Base-by-base conservation (phyloP, 2,797 vertebrate species). In the Amblyraja radiata region DNA sequence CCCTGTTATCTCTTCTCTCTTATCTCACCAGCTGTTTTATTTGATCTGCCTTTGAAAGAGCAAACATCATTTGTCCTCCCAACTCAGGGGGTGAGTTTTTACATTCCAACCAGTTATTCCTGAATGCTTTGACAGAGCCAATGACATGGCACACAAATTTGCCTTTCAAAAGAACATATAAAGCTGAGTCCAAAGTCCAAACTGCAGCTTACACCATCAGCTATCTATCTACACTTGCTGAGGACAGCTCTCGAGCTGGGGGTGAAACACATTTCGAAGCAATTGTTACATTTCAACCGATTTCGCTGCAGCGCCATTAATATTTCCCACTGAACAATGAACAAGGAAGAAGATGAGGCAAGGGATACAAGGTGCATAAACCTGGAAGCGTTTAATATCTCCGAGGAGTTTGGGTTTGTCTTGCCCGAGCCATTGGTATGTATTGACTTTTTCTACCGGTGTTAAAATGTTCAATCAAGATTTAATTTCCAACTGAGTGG, bases 391-490 rank as follows among this genome's bases (percentile, higher is more conserved):
- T 88, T 88, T 36, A n/a, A 88, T 36, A 18, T 88, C 21, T 88
- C 61, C 8, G 68, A 88, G 68, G 84, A 88, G n/a, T 88, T 1
- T 32, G 84, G 84, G 6, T 88, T 88, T 88, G 61, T 88, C 68
- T 88, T 88, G n/a, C 61, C 61, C 21, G 32, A 88, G 65, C 84
- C 84, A 68, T 36, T 88, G 84, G 84, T 88, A 88, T 32, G 84
- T 88, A 68, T 36, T 68, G 18, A 18, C 71, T 88, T 36, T 88
- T 68, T 36, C n/a, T 32, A 88, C 61, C 8, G 14, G 28, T 86
- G 13, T 32, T n/a, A 63, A 54, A 16, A 68, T 88, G 68, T 61
- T n/a, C 11, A 86, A 61, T 63, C 1, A 28, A 18, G n/a, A n/a
- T 63, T 86, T 86, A 13, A 16, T 63, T 61, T 11, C 58, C 54